These are phyloP conservation scores for Macaria notata DNA, from an alignment of 2,888 invertebrate genomes.

Conservation along the genomic window DNA sequence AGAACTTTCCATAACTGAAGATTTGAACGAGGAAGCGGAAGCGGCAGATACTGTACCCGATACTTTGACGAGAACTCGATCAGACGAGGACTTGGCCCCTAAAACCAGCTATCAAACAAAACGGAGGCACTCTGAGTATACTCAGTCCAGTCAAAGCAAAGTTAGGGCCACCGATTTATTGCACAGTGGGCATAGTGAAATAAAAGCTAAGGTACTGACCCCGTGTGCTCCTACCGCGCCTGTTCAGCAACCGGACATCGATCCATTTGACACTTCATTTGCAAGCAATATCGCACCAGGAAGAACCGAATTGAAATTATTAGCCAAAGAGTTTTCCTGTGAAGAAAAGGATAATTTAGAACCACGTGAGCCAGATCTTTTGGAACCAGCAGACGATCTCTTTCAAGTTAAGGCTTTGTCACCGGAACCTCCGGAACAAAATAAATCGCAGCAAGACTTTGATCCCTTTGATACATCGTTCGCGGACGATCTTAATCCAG, in stretches of 20 bases:
- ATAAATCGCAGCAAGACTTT: constrained; percentile 65
- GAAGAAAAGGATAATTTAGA: constrained; percentile 57
- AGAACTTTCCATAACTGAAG: constrained; percentile 82
- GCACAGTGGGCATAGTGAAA: constrained; percentile 55
- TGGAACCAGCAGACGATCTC: constrained; percentile 77
- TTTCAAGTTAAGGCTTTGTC: constrained; percentile 88
- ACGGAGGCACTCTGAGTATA: constrained; percentile 79
- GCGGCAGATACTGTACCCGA: constrained; percentile 86
- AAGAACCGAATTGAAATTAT: constrained; percentile 88
- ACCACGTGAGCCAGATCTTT: constrained; percentile 66
- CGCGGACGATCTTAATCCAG: constrained; percentile 87
- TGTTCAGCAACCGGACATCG: constrained; percentile 74
- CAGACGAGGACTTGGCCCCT: constrained; percentile 85
- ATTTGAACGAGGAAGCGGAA: constrained; percentile 79
- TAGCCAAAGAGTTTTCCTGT: constrained; percentile 89
- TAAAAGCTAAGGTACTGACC: constrained; percentile 85
- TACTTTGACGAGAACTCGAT: constrained; percentile 80
- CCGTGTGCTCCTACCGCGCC: constrained; percentile 56
- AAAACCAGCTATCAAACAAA: constrained; percentile 65
- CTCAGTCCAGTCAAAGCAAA: constrained; percentile 49
- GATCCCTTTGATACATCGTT: constrained; percentile 95
- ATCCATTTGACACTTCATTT: constrained; percentile 95
- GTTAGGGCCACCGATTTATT: constrained; percentile 62
- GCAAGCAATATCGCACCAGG: constrained; percentile 89
- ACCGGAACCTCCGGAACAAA: constrained; percentile 78